A percentile compares a stretch with the other conserved stretches of the same genome.
Evolutionary conservation across 2,888 invertebrate genomes (phyloP).

Genomic region (Unio delphinus): DNA sequence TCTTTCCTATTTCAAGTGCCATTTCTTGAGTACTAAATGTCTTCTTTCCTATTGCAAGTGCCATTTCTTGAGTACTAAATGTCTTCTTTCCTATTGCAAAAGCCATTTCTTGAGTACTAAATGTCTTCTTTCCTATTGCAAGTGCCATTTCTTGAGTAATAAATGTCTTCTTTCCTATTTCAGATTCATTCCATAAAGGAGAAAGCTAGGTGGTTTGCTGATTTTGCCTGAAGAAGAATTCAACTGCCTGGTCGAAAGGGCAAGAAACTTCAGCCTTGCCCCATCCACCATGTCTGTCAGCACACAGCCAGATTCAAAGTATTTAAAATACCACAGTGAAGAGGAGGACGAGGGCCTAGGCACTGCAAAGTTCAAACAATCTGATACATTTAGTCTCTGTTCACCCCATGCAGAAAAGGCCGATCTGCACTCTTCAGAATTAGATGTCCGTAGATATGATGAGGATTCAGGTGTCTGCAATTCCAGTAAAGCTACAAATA

Average conservation of each 20-base stretch:
- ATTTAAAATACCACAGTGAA: background rate
- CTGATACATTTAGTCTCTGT: slow-evolving; percentile 2
- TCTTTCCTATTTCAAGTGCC: too few species aligned
- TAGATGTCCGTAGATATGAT: slow-evolving; percentile 24
- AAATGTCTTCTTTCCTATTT: slow-evolving; percentile 16
- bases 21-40: too few species aligned
- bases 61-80: too few species aligned
- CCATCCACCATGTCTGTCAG: slow-evolving; percentile 20
- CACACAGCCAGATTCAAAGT: too few species aligned
- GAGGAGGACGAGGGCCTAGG: slow-evolving; percentile 31
- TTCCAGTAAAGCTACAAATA: slow-evolving; percentile 50
- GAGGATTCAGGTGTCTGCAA: slow-evolving; percentile 49
- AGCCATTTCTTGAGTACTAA: too few species aligned
- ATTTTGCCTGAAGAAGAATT: slow-evolving; percentile 56
- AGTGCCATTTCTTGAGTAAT: too few species aligned
- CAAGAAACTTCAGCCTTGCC: slow-evolving; percentile 58
- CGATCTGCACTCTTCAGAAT: slow-evolving; percentile 19
- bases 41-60: slow-evolving; percentile 28
- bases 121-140: too few species aligned
- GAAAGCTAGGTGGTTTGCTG: slow-evolving; percentile 52
- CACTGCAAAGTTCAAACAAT: slow-evolving; percentile 6
- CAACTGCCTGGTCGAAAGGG: slow-evolving; percentile 52
- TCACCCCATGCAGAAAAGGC: slow-evolving; percentile 16
- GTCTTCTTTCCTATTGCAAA: too few species aligned
- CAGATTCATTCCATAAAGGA: slow-evolving; percentile 59